Evolutionary conservation across 2,797 vertebrate species (phyloP), one percentile per base, ranked within the genome.

Genomic region (Spea hammondii): DNA sequence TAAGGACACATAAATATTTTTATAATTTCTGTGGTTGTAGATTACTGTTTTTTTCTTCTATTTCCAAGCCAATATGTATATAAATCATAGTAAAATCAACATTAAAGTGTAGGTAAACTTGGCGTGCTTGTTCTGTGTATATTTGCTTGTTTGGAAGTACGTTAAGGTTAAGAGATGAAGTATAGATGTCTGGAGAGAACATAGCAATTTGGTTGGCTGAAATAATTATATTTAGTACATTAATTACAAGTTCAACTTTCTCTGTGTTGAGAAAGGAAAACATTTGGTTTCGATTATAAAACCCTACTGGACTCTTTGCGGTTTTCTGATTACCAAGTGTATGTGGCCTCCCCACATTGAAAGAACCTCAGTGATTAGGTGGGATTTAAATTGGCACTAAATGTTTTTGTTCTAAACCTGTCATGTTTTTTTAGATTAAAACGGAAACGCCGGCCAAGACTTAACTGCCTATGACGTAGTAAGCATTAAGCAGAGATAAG

Each of bases 211-310:
- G 86, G 85, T 85, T 88, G 86, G 84, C 85, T 87, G 84, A 79
- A 84, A 86, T 89, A 84, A 90, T 89, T 90, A 85, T 89, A 86
- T 88, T 89, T 90, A 88, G 83, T 87, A 84, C 80, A 83, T 86
- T 86, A 88, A 86, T 89, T 77, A 84, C 85, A 86, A 79, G 80
- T 79, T 89, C 83, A 86, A 84, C 81, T 81, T 72, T 81, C 86
- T 87, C 47, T 89, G 73, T 82, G 83, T 83, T 89, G 83, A 89
- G 85, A 83, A 88, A 88, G 88, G 70, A 83, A 86, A 87, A 88
- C 83, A 81, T 87, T 88, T 88, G 14, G 77, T 86, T 79, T 84
- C 73, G 13, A 85, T 67, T 76, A 84, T 86, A 85, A 74, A 82
- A 81, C 84, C 60, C 59, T 17, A 0, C 75, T 70, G 79, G 50